A percentile compares a stretch with the other conserved stretches of the same genome.
Conservation (phyloP, 2,113 vertebrate genomes). For the Melierax canorus region DNA sequence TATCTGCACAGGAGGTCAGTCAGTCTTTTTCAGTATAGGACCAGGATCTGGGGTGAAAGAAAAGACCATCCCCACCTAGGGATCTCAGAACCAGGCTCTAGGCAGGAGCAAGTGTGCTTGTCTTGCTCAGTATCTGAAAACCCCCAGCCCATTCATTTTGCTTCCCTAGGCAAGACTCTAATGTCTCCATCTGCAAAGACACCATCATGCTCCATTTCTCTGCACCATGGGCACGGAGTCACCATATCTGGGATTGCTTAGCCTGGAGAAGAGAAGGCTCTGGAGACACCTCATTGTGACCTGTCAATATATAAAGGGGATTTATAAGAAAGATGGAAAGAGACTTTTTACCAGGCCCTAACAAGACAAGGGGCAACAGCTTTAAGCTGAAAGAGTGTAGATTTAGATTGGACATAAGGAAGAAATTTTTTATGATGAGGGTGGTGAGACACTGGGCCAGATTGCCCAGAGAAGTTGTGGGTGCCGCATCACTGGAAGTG, state of each 20-base stretch:
- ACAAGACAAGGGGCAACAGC: background rate
- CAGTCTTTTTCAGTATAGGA: background rate
- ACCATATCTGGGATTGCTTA: background rate
- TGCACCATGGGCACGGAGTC: background rate
- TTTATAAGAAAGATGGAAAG: background rate
- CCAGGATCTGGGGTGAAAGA: background rate
- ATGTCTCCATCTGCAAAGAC: background rate
- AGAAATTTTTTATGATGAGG: background rate
- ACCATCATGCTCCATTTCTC: background rate
- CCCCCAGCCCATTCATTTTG: accelerated
- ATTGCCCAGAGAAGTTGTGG: background rate
- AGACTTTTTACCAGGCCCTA: background rate
- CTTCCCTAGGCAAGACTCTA: background rate
- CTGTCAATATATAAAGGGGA: background rate
- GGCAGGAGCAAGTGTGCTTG: background rate
- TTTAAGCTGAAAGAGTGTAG: background rate
- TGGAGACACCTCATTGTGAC: background rate
- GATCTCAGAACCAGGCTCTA: background rate
- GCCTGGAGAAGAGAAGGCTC: background rate
- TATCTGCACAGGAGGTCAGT: background rate
- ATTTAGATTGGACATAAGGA: background rate
- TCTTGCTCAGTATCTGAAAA: background rate
- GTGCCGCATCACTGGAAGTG: background rate
- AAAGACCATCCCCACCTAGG: background rate
- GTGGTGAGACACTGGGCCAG: background rate